Evolutionary conservation across 1,140 invertebrate genomes (phyloP), one percentile per base, ranked within the genome.

Genomic region (Trachymyrmex cornetzi): DNA sequence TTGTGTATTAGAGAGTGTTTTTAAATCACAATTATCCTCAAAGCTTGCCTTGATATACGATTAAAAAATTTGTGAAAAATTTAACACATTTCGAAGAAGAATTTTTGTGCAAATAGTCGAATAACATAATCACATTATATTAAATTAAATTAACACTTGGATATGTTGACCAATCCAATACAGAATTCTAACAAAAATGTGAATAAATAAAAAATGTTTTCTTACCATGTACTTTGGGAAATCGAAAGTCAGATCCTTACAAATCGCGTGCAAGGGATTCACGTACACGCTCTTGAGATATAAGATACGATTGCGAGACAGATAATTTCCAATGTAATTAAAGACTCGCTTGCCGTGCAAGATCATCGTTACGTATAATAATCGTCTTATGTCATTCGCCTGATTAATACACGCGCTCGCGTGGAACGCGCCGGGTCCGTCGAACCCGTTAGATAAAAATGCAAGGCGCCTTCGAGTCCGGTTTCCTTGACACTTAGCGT

Each of bases 381-480:
- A 82, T 82, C 67, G 38, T 30, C 80, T 75, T 75, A 74, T 75
- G 80, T 74, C 69, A 84, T 38, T 61, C 44, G 67, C 11, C 44
- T 50, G 80, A 84, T 74, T 84, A 84, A 84, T 59, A 74, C 24
- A 16, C 63, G 59, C 77, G 27, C 19, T 53, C 77, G 55, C 53
- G 50, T 30, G 66, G 12, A 82, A 82, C 30, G 19, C 66, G n/a
- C 30, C 14, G 67, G 44, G 19, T 61, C 34, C 80, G 55, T 74
- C 79, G 53, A 82, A 48, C 24, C 19, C 55, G 80, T 11, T 27
- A 38, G 55, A 44, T 59, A 72, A 61, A 61, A 61, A 61, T 71
- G 55, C 64, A 50, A 74, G 19, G 24, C 53, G 14, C 38, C 30
- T 30, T 44, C 22, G 48, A 57, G 69, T 69, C 48, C 77, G 30